Evolutionary conservation across 2,888 invertebrate species (phyloP), one percentile per base, ranked within the genome.

Genomic region (Drosophila stalkeri): DNA sequence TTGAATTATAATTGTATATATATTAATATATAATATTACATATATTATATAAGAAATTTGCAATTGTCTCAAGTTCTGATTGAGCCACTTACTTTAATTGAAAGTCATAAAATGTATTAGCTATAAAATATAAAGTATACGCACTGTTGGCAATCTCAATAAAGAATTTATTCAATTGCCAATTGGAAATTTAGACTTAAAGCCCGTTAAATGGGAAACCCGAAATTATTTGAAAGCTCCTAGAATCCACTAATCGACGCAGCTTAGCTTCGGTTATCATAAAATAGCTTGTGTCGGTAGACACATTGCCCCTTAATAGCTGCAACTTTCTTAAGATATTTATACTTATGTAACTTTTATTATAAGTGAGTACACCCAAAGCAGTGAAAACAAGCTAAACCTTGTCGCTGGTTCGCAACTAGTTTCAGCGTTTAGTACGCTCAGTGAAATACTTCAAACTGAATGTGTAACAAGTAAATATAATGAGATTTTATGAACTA

Each of bases 401-500:
- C 4, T 20, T n/a, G 14, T 0, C 44, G 37, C 8, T 20, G 9
- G 20, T n/a, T 60, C 20, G 8, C 62, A 37, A 18, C 35, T 27
- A 23, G 9, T 16, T 43, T 6, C 3, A 37, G 16, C 27, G 39
- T 35, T 52, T 23, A 37, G 37, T 54, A 3, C 6, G 27, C 52
- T 20, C 9, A 3, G 52, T n/a, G 12, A 41, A 8, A 27, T 31
- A 31, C 31, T 41, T 56, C 16, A 16, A 20, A 44, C 27, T 3
- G 16, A 47, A 47, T 43, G 56, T 27, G n/a, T 14, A 18, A 7
- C 39, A 18, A n/a, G 47, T 16, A 11, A 47, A 43, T 18, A 16
- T 18, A 47, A 39, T 41, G 5, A 11, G 23, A 33, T 20, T 64
- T 27, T 18, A 16, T 18, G 44, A 44, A 18, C 18, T 72, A 35